These are phyloP conservation scores for Drosophila subsilvestris DNA, from an alignment of 2,888 invertebrate species.

Conservation along the genomic window DNA sequence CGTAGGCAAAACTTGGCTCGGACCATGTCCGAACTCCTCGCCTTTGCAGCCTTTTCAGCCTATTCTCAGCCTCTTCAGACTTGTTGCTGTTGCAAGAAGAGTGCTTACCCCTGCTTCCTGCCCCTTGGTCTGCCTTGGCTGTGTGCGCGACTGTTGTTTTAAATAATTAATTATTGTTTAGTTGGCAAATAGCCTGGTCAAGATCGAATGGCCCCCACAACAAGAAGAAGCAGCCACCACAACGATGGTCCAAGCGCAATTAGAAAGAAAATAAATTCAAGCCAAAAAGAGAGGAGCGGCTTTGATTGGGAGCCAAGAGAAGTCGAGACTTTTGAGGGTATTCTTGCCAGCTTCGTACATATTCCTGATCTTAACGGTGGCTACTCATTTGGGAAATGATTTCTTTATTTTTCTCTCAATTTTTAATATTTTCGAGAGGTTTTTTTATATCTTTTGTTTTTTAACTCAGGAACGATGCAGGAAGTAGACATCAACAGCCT, in stretches of 20 bases:
- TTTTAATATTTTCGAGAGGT: not conserved
- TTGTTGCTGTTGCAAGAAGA: conserved; percentile 9
- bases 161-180: conserved; percentile 79
- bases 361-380: not conserved
- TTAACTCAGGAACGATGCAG: no score
- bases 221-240: conserved; percentile 6
- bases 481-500: no score
- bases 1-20: conserved; percentile 77
- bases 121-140: conserved; percentile 17
- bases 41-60: conserved; percentile 15
- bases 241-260: conserved; percentile 41
- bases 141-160: conserved; percentile 47
- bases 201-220: conserved; percentile 56
- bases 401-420: not conserved
- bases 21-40: conserved; percentile 23
- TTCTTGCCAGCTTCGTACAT: not conserved
- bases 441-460: not conserved
- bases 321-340: not conserved
- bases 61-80: conserved; percentile 2
- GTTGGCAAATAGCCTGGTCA: conserved; percentile 62
- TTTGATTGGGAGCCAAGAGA: not conserved
- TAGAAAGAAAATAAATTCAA: conserved; percentile 36
- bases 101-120: conserved; percentile 26
- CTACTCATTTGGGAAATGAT: not conserved
- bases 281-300: not conserved